phyloP scores from a whole-genome alignment of 2,888 invertebrate species.

The Onthophagus sagittarius region DNA sequence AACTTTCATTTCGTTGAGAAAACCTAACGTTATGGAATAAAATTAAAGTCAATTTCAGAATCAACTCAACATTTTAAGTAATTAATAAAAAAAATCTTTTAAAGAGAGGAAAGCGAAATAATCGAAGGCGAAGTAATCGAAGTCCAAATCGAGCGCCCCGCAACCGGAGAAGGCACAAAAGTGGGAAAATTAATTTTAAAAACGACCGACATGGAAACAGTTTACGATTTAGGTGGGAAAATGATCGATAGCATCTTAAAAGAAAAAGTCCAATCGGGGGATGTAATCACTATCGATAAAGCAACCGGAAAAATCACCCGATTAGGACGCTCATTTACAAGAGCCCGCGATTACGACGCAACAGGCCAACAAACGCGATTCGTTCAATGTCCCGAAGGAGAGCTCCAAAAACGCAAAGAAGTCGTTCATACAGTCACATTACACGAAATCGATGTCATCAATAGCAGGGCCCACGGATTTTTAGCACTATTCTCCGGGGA shows the following conservation, averaged over 20 bases:
- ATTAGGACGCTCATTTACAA: conserved; percentile 90
- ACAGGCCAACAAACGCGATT: conserved; percentile 81
- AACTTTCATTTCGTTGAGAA: no score
- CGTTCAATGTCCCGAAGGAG: conserved; percentile 98
- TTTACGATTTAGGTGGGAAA: conserved; percentile 96
- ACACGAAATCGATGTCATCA: conserved; percentile 99
- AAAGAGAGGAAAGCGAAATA: conserved; percentile 94
- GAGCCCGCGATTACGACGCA: conserved; percentile 97
- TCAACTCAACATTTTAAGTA: no score
- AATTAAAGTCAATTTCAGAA: no score
- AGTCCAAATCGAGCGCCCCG: conserved; percentile 92
- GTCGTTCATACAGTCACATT: conserved; percentile 96
- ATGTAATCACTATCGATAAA: conserved; percentile 98
- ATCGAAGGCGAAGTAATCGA: conserved; percentile 99
- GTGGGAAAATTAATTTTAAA: conserved; percentile 94
- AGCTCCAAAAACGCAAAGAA: conserved; percentile 96
- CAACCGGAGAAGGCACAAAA: conserved; percentile 82
- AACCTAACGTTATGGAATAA: no score
- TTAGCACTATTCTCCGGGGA: conserved; percentile 97
- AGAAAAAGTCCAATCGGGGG: conserved; percentile 93
- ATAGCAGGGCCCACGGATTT: conserved; percentile 96
- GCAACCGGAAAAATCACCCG: conserved; percentile 69
- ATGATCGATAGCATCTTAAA: conserved; percentile 96
- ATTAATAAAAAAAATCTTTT: no score
- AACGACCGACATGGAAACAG: conserved; percentile 99